Evolutionary conservation across 2,113 vertebrate species (phyloP).

Genomic region (Malurus elegans): DNA sequence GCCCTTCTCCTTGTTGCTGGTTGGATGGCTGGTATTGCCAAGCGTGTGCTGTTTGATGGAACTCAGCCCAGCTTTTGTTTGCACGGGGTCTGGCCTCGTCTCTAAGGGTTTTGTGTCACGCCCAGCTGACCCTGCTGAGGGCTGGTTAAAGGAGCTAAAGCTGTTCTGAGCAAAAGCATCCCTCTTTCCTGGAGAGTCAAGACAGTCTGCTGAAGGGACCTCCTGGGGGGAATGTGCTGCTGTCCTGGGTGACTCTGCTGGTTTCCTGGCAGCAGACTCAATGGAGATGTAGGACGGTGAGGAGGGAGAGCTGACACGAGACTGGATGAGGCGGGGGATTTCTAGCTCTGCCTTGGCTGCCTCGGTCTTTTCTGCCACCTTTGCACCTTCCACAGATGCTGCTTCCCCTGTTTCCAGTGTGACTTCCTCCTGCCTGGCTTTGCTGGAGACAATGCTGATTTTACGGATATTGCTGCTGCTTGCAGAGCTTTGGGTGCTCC

Average conservation of each 20-base stretch:
- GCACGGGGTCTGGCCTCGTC: neutral
- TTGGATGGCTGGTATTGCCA: neutral
- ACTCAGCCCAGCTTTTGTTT: constrained; percentile 12
- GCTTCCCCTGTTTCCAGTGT: neutral
- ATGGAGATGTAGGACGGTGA: constrained; percentile 87
- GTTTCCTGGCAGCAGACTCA: constrained; percentile 81
- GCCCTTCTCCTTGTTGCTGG: constrained; percentile 1
- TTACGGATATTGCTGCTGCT: constrained; percentile 73
- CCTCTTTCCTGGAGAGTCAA: neutral
- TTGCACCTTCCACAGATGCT: neutral
- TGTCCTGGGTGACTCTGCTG: constrained; percentile 43
- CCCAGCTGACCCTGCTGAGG: neutral
- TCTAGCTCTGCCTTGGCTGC: neutral
- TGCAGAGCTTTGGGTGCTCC: constrained; percentile 47
- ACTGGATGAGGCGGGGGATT: constrained; percentile 45
- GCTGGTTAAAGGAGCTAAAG: constrained; percentile 3
- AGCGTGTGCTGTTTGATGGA: neutral
- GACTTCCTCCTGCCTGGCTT: constrained; percentile 33
- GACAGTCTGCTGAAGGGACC: neutral
- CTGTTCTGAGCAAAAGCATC: constrained; percentile 14
- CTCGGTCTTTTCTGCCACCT: neutral
- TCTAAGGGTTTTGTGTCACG: neutral
- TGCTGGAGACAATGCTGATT: constrained; percentile 80
- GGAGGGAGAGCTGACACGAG: constrained; percentile 71
- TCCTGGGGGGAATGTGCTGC: neutral